Percentiles rank a stretch among this genome's conserved stretches.
phyloP scores from a whole-genome alignment of 2,113 vertebrate genomes.

The Lepus europaeus region DNA sequence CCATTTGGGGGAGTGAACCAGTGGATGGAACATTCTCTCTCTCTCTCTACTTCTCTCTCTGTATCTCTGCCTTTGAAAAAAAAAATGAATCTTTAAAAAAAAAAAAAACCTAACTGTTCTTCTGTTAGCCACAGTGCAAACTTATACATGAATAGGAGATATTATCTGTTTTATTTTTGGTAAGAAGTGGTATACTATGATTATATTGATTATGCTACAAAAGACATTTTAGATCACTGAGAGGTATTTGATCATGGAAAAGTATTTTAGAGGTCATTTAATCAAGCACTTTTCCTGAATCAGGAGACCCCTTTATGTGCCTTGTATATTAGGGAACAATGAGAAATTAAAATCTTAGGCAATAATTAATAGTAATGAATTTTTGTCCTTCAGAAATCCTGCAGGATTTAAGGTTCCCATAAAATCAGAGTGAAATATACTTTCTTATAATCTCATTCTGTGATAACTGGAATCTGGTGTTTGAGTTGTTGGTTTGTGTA shows the following conservation, averaged over 20 bases:
- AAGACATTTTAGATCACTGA: too few relatives aligned
- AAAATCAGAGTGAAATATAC: not conserved
- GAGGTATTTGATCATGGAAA: not conserved
- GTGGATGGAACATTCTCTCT: too few relatives aligned
- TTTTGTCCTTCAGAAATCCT: not conserved
- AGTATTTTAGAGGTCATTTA: not conserved
- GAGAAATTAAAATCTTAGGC: not conserved
- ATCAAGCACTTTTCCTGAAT: not conserved
- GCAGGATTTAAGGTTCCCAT: conserved; percentile 12
- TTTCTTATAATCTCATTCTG: not conserved
- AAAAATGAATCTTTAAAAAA: too few relatives aligned
- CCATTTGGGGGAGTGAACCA: too few relatives aligned
- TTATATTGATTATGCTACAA: not conserved
- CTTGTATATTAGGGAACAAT: not conserved
- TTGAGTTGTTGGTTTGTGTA: not conserved
- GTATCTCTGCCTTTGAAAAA: too few relatives aligned
- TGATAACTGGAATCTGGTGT: not conserved
- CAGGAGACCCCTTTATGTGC: not conserved
- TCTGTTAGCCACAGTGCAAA: not conserved
- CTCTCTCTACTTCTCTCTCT: too few relatives aligned
- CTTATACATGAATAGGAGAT: not conserved
- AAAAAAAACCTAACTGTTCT: not conserved
- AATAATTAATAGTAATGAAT: conserved; percentile 9
- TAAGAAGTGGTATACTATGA: not conserved
- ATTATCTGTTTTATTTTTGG: not conserved